These are phyloP conservation scores for Alsophila aescularia DNA, from an alignment of 2,888 invertebrate species.

Conservation along the genomic window DNA sequence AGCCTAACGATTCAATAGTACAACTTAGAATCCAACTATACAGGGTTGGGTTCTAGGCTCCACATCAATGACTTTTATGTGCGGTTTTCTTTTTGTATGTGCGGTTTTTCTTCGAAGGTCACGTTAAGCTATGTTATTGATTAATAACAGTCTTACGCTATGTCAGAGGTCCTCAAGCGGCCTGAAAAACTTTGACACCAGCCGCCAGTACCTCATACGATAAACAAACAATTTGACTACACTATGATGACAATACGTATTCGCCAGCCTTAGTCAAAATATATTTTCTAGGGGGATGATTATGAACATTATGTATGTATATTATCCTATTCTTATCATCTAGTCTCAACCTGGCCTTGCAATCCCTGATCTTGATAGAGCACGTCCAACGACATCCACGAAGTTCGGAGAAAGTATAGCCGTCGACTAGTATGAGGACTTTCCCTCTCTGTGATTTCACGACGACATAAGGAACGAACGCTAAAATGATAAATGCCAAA, in stretches of 20 bases:
- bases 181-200: too few species aligned
- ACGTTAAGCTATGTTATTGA: too few species aligned
- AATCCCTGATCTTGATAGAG: constrained; percentile 3
- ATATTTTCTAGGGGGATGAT: constrained; percentile 37
- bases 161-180: too few species aligned
- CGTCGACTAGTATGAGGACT: constrained; percentile 32
- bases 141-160: too few species aligned
- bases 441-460: constrained; percentile 35
- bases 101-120: too few species aligned
- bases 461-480: constrained; percentile 24
- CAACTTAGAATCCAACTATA: too few species aligned
- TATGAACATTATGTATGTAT: constrained; percentile 26
- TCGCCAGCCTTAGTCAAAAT: constrained; percentile 16
- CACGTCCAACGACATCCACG: background rate
- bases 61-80: too few species aligned
- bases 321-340: constrained; percentile 22
- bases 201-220: too few species aligned
- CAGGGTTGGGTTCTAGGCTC: too few species aligned
- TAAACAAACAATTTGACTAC: too few species aligned
- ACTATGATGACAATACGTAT: background rate
- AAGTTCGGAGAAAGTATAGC: constrained; percentile 33
- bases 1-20: too few species aligned
- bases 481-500: background rate
- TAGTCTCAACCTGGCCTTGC: constrained; percentile 36
- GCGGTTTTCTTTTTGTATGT: too few species aligned